Evolutionary conservation across 2,113 vertebrate genomes (phyloP), one percentile per base, ranked within the genome.

Genomic region (Phoenicopterus ruber): DNA sequence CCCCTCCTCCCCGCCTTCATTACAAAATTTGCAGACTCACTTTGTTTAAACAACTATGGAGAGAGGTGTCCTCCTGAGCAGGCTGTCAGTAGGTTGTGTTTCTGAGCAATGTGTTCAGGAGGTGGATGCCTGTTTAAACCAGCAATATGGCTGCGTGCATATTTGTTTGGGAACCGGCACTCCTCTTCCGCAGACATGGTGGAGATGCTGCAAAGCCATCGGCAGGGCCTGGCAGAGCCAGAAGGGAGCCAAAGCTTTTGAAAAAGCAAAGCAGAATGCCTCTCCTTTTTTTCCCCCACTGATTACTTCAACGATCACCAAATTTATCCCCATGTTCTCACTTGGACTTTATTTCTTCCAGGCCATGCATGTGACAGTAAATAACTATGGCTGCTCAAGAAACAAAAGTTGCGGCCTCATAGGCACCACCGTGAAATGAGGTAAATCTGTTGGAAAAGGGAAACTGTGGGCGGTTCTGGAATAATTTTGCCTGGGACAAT

Each of bases 381-480:
- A 21, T 49, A 86, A 62, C 67, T 26, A 81, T 14, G 63, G 67
- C 55, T 81, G 50, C 46, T 81, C 55, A 42, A 83, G 88, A 70
- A 88, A 96, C 42, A 91, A 29, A 93, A 81, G 71, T 29, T 49
- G 25, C 79, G 44, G 49, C 63, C 55, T 65, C 13, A 2, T 11
- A 88, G 49, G 49, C 88, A 61, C 34, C 5, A 3, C 63, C 0
- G 0, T 71, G 72, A 81, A 78, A 90, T 70, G 55, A 92, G 67
- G 86, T 58, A 72, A 78, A 95, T 74, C n/a, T 88, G 69, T 54
- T 62, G 36, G 50, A 83, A 79, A 84, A 84, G 29, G 55, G 50
- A 87, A 88, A 50, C n/a, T 26, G 77, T 82, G 82, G 76, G 49
- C 0, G 0, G 72, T n/a, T 91, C 50, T 84, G 82, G 63, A 86